Conservation (phyloP, 2,113 vertebrate genomes). For the Apeltes quadracus region DNA sequence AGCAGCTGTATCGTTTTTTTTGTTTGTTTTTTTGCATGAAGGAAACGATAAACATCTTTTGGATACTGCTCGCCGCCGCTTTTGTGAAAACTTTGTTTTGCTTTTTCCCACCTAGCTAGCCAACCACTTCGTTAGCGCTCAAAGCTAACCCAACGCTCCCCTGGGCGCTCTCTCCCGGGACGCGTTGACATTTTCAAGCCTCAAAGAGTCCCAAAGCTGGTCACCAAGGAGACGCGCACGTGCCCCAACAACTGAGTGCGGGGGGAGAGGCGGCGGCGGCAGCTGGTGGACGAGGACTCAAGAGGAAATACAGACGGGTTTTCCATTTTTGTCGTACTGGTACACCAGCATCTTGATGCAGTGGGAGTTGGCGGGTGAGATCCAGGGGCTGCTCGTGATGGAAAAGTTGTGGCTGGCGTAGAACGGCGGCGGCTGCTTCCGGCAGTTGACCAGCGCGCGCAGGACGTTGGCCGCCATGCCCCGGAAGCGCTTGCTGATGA, state of each 20-base stretch:
- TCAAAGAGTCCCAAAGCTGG: constrained; percentile 59
- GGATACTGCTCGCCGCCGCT: constrained; percentile 41
- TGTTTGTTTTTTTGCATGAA: constrained; percentile 69
- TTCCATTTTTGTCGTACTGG: constrained; percentile 95
- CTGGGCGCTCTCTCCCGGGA: constrained; percentile 32
- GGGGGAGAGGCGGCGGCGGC: constrained; percentile 6
- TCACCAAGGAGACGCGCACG: constrained; percentile 54
- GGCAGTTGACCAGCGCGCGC: constrained; percentile 90
- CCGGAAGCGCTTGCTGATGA: constrained; percentile 96
- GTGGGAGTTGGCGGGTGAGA: constrained; percentile 96
- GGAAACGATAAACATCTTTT: constrained; percentile 47
- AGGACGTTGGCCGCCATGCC: constrained; percentile 91
- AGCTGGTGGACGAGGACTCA: constrained; percentile 73
- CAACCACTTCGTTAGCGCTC: constrained; percentile 34
- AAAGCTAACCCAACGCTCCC: constrained; percentile 41
- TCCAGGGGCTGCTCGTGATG: constrained; percentile 98
- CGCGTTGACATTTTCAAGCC: constrained; percentile 67
- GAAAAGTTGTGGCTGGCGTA: constrained; percentile 97
- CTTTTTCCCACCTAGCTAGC: constrained; percentile 43
- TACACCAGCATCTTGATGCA: constrained; percentile 99
- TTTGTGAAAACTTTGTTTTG: constrained; percentile 49
- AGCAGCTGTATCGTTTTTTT: constrained; percentile 13
- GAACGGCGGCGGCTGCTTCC: constrained; percentile 89
- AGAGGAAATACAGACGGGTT: constrained; percentile 92
- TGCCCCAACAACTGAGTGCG: constrained; percentile 17